Conservation (phyloP, 1,140 invertebrate species). For the Brachionus koreanus region DNA sequence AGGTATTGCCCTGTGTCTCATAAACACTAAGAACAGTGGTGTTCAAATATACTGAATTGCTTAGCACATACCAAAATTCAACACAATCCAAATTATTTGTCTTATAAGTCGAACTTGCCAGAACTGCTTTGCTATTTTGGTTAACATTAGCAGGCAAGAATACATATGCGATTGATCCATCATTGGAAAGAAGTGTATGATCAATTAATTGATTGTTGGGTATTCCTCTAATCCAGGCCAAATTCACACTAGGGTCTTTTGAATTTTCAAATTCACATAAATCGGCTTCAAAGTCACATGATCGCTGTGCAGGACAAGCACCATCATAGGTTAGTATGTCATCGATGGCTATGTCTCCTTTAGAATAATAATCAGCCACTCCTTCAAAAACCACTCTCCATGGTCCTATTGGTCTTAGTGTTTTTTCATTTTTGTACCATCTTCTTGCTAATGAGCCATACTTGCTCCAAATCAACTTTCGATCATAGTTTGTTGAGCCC, state of each 20-base stretch:
- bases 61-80: conserved; percentile 26
- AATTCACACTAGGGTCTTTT: background rate
- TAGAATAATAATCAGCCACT: background rate
- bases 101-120: background rate
- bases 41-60: background rate
- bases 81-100: conserved; percentile 22
- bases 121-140: conserved; percentile 1
- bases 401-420: conserved; percentile 46
- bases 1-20: too few species aligned
- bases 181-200: background rate
- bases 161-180: background rate
- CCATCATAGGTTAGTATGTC: conserved; percentile 45
- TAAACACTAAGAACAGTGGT: background rate
- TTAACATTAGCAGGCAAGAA: background rate
- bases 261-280: conserved; percentile 50
- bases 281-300: conserved; percentile 52
- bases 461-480: conserved; percentile 50
- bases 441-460: conserved; percentile 51
- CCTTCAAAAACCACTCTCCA: conserved; percentile 33
- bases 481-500: background rate
- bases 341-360: conserved; percentile 48
- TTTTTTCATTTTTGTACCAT: conserved; percentile 49
- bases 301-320: conserved; percentile 45
- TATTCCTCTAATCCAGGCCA: background rate
- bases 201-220: too few species aligned